phyloP scores from a whole-genome alignment of 2,113 vertebrate species.

The Felis catus region F.catus_Fca126_mat1.0 CM031426.1:36212001-36212500 shows the following conservation, averaged over 20 bases:
- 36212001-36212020: not conserved
- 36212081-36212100: not conserved
- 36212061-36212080: not conserved
- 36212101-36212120: not conserved
- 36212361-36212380: not conserved
- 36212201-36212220: not conserved
- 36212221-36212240: not conserved
- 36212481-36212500: not conserved
- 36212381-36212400: not conserved
- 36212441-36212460: not conserved
- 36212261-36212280: not conserved
- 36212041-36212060: not conserved
- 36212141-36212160: not conserved
- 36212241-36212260: slow-evolving; percentile 14
- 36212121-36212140: not conserved
- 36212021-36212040: not conserved
- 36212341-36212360: not conserved
- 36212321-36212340: not conserved
- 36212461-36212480: not conserved
- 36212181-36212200: not conserved
- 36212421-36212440: not conserved
- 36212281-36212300: not conserved
- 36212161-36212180: not conserved
- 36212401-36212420: not conserved
- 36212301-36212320: not conserved